Evolutionary conservation across 2,797 vertebrate genomes (phyloP).

Genomic region (Pipistrellus kuhlii): DNA sequence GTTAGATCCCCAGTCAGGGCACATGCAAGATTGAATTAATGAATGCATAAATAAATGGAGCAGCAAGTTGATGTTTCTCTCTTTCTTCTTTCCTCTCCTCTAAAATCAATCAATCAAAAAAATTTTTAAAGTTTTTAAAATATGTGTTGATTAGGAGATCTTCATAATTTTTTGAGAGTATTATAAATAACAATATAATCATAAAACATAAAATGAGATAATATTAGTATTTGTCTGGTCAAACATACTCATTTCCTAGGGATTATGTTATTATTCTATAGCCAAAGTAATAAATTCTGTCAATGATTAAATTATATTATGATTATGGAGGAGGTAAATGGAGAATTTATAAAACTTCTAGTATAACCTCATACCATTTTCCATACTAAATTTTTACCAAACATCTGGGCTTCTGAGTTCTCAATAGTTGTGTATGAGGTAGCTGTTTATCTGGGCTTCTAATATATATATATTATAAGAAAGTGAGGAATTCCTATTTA

Average conservation of each 20-base stretch:
- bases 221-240: not conserved
- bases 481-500: not conserved
- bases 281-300: not conserved
- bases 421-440: too few species aligned
- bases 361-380: not conserved
- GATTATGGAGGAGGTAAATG: not conserved
- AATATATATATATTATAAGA: not conserved
- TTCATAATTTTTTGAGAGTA: not conserved
- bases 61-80: not conserved
- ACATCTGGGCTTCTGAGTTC: too few species aligned
- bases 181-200: not conserved
- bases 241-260: not conserved
- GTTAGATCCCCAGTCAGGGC: not conserved
- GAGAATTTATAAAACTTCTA: not conserved
- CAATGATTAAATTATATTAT: not conserved
- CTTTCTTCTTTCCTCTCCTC: not conserved
- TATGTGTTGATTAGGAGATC: not conserved
- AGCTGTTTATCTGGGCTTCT: not conserved
- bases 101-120: not conserved
- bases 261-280: not conserved
- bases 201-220: not conserved
- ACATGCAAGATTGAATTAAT: not conserved
- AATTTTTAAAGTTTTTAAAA: not conserved
- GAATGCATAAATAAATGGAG: not conserved
- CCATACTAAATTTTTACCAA: not conserved